Conservation (phyloP, 2,888 invertebrate genomes). For the Pollenia amentaria region DNA sequence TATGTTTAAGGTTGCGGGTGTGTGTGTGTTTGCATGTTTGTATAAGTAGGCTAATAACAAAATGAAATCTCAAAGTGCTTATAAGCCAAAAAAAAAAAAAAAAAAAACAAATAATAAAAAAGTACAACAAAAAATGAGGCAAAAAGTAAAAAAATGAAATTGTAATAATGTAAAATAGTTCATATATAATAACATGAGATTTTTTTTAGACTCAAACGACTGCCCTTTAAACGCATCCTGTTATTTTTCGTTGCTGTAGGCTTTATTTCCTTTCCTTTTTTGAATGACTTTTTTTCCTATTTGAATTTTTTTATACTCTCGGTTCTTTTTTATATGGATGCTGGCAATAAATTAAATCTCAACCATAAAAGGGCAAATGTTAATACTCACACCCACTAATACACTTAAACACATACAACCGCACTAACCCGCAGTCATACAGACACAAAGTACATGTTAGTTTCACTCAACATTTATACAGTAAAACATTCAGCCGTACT, state of each 20-base stretch:
- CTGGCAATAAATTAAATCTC: slow-evolving; percentile 74
- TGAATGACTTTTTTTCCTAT: slow-evolving; percentile 14
- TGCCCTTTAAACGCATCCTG: slow-evolving; percentile 69
- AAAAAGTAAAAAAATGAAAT: slow-evolving; percentile 14
- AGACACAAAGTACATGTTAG: slow-evolving; percentile 13
- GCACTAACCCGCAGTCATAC: slow-evolving; percentile 44
- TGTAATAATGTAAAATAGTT: slow-evolving; percentile 69
- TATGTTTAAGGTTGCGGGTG: not conserved
- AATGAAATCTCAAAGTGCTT: slow-evolving; percentile 60
- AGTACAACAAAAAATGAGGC: slow-evolving; percentile 5
- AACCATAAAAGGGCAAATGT: slow-evolving; percentile 74
- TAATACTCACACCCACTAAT: slow-evolving; percentile 68
- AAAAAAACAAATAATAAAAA: slow-evolving; percentile 9
- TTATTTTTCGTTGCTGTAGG: slow-evolving; percentile 65
- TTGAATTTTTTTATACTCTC: slow-evolving; percentile 13
- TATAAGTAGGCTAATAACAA: slow-evolving; percentile 66
- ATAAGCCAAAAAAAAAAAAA: slow-evolving; percentile 43
- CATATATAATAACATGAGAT: slow-evolving; percentile 62
- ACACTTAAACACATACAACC: slow-evolving; percentile 49
- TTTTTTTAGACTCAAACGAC: slow-evolving; percentile 57
- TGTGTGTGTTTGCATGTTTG: slow-evolving; percentile 5
- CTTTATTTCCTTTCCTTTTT: slow-evolving; percentile 61
- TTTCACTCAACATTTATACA: slow-evolving; percentile 7
- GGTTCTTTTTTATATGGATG: slow-evolving; percentile 49
- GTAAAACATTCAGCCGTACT: slow-evolving; percentile 28